These are phyloP conservation scores for Salvelinus alpinus DNA, from an alignment of 2,113 vertebrate genomes.

Conservation along the genomic window DNA sequence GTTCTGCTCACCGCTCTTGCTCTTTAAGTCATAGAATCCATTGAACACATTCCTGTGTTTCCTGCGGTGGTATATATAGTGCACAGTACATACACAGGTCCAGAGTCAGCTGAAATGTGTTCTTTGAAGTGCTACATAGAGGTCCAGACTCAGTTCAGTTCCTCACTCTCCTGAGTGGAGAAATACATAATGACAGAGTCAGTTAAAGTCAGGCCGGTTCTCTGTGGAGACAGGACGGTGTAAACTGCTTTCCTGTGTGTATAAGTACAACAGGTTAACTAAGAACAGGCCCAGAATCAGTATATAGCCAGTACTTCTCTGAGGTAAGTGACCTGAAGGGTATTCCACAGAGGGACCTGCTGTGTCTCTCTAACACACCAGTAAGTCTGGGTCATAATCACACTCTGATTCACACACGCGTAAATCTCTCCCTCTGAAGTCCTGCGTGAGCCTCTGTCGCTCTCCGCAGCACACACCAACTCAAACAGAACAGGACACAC, in stretches of 20 bases:
- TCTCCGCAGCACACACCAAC: not conserved
- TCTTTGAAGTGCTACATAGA: no score
- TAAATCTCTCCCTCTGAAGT: constrained; percentile 57
- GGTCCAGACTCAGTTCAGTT: no score
- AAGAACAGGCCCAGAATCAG: not conserved
- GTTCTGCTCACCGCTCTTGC: no score
- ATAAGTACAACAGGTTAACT: not conserved
- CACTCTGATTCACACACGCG: constrained; percentile 54
- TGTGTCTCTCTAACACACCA: constrained; percentile 27
- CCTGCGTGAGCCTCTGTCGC: not conserved
- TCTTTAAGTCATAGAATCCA: not conserved
- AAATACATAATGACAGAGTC: no score
- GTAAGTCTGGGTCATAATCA: constrained; percentile 56
- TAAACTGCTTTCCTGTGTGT: not conserved
- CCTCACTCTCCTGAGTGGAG: no score
- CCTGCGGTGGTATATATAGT: no score
- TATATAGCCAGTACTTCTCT: not conserved
- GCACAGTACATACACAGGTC: not conserved
- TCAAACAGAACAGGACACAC: constrained; percentile 6
- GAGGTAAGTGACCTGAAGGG: constrained; percentile 22
- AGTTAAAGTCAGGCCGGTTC: no score
- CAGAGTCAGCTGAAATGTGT: not conserved
- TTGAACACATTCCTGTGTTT: no score
- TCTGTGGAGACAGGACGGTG: no score
- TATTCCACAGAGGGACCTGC: constrained; percentile 26